A percentile compares a stretch with the other conserved stretches of the same genome.
Evolutionary conservation across 2,888 invertebrate species (phyloP).

Genomic region (Luffia ferchaultella): DNA sequence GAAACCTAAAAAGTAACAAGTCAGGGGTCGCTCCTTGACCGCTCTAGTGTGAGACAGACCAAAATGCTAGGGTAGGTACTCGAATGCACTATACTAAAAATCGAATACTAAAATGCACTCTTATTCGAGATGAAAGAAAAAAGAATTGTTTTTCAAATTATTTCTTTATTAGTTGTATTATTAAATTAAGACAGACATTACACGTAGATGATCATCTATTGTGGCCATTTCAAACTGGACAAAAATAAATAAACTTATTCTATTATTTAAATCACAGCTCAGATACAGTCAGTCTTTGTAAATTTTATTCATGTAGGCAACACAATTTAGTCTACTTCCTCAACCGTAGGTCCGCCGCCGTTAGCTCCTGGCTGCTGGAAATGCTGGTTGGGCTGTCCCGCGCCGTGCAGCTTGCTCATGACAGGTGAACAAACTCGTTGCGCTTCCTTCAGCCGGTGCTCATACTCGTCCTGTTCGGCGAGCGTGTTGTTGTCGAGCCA

Average conservation of each 20-base stretch:
- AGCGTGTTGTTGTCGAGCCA: slow-evolving; percentile 80
- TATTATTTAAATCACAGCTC: not conserved
- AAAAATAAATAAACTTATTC: not conserved
- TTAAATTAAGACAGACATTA: too few relatives aligned
- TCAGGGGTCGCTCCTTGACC: too few relatives aligned
- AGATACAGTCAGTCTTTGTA: not conserved
- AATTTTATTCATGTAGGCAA: too few relatives aligned
- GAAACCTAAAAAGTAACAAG: too few relatives aligned
- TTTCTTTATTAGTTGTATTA: too few relatives aligned
- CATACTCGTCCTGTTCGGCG: slow-evolving; percentile 82
- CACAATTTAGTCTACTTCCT: slow-evolving; percentile 5
- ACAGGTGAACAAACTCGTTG: slow-evolving; percentile 43
- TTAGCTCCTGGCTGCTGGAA: not conserved
- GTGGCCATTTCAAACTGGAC: too few relatives aligned
- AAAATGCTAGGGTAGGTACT: too few relatives aligned
- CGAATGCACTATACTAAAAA: too few relatives aligned
- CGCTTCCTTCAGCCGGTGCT: slow-evolving; percentile 70
- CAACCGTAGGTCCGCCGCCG: slow-evolving; percentile 3
- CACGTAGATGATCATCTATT: not conserved
- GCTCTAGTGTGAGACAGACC: too few relatives aligned
- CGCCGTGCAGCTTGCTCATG: slow-evolving; percentile 65
- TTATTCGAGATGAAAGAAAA: too few relatives aligned
- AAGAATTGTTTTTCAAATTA: too few relatives aligned
- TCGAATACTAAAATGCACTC: too few relatives aligned
- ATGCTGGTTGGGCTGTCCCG: slow-evolving; percentile 17